These are phyloP conservation scores for Halcyon smyrnensis DNA, from an alignment of 2,797 vertebrate genomes.

Conservation along the genomic window DNA sequence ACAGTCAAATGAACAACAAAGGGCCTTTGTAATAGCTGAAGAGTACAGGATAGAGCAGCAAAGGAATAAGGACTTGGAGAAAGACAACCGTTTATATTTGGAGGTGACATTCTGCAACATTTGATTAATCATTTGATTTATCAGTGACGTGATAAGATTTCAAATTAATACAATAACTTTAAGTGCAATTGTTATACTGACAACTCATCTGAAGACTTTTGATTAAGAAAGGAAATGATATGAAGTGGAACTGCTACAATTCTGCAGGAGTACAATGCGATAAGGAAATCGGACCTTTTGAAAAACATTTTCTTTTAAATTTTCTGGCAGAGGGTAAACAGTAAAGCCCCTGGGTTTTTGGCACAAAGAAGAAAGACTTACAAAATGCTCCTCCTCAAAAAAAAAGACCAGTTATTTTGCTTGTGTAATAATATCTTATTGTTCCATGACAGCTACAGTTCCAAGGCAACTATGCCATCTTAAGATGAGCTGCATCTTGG, in stretches of 20 bases:
- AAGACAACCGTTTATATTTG: neutral
- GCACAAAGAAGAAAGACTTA: neutral
- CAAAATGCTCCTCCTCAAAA: neutral
- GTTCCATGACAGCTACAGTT: neutral
- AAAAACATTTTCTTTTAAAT: slow-evolving; percentile 17
- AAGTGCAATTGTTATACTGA: neutral
- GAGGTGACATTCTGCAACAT: neutral
- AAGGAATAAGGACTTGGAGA: neutral
- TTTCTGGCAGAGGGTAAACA: slow-evolving; percentile 11
- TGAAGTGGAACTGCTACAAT: neutral
- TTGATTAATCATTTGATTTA: neutral
- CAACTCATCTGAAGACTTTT: neutral
- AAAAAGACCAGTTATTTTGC: neutral
- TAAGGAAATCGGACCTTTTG: neutral
- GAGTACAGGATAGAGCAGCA: neutral
- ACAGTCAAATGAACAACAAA: slow-evolving; percentile 58
- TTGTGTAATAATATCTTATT: neutral
- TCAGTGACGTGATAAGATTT: neutral
- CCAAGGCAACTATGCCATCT: neutral
- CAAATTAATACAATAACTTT: neutral
- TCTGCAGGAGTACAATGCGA: neutral
- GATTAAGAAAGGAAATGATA: neutral
- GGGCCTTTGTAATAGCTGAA: neutral
- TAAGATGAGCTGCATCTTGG: neutral
- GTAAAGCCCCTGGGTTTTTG: neutral